Evolutionary conservation across 2,113 vertebrate genomes (phyloP), one percentile per base, ranked within the genome.

Genomic region (Carettochelys insculpta): DNA sequence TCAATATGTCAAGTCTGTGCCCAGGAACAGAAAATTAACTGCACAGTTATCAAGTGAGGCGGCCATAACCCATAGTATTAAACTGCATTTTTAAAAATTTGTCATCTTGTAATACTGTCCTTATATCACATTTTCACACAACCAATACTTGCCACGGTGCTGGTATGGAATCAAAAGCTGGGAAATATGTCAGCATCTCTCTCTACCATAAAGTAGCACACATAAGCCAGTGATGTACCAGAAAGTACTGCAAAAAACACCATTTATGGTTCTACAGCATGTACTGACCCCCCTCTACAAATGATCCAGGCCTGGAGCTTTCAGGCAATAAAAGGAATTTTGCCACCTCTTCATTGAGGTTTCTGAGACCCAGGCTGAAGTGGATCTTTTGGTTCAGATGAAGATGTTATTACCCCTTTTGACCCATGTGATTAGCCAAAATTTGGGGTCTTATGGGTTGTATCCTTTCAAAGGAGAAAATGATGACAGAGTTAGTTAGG

Each of bases 1-100:
- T 88, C 50, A 16, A 54, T 65, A 58, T 6, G 6, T 43, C 6
- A 22, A 65, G 58, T n/a, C 53, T 3, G 1, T 38, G 12, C 14
- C 51, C 2, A 1, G 53, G 86, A 76, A 82, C 45, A 77, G 61
- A 53, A 86, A 86, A 51, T 0, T 11, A 58, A 58, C 54, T 68
- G 38, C 27, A 14, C 0, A 19, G 78, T 38, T 78, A 5, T 0
- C 0, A 79, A 86, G 31, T 65, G 89, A 82, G 43, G 51, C n/a
- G 82, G 41, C 27, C 8, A 16, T 4, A 17, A 82, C 58, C 24
- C 58, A 45, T 71, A 71, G 48, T 5, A 54, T 41, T n/a, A 88
- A 51, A 41, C 58, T 1, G 22, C 50, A 24, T 68, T 81, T 94
- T 61, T 47, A 17, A 14, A 79, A 17, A 54, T 11, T 79, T 11